A percentile compares a stretch with the other conserved stretches of the same genome.
phyloP scores from a whole-genome alignment of 1,140 invertebrate species.

The Ridgeia piscesae region DNA sequence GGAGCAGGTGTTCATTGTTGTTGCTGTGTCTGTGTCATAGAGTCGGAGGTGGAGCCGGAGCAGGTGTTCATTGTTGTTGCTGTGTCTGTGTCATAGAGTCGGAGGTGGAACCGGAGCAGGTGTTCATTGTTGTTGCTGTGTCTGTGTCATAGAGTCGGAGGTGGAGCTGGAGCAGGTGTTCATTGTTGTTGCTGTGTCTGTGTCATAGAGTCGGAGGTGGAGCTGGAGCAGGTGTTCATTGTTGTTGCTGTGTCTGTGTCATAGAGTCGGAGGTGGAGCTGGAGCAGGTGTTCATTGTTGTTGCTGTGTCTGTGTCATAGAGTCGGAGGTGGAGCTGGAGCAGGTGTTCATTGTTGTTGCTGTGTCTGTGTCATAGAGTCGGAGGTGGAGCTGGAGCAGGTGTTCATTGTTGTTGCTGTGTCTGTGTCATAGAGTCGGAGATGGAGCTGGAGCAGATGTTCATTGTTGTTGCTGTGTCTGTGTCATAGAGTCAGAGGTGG shows the following conservation, averaged over 20 bases:
- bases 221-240: too few relatives aligned
- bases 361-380: constrained; percentile 36
- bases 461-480: too few relatives aligned
- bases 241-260: not conserved
- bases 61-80: constrained; percentile 59
- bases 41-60: constrained; percentile 48
- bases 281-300: constrained; percentile 57
- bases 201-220: too few relatives aligned
- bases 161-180: constrained; percentile 55
- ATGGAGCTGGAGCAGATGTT: too few relatives aligned
- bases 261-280: constrained; percentile 49
- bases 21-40: constrained; percentile 29
- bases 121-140: not conserved
- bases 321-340: too few relatives aligned
- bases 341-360: not conserved
- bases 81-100: too few relatives aligned
- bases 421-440: too few relatives aligned
- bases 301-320: too few relatives aligned
- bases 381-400: constrained; percentile 49
- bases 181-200: too few relatives aligned
- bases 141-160: constrained; percentile 42
- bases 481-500: too few relatives aligned
- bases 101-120: too few relatives aligned
- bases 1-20: not conserved
- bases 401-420: constrained; percentile 45